These are phyloP conservation scores for Epizoanthus illoricatus DNA, from an alignment of 92 coral and sea anemone species.

Conservation along the genomic window DNA sequence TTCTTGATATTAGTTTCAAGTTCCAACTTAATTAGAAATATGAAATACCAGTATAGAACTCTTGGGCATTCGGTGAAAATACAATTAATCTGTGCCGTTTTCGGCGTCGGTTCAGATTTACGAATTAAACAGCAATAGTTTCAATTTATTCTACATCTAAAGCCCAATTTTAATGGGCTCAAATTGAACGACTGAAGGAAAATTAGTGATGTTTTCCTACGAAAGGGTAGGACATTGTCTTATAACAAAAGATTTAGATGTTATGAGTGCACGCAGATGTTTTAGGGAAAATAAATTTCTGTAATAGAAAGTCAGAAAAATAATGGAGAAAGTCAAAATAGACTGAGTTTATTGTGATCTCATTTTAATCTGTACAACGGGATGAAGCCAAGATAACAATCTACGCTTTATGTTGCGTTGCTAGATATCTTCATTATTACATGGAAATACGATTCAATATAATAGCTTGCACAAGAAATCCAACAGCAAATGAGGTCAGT, in stretches of 20 bases:
- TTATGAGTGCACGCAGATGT: slow-evolving; percentile 12
- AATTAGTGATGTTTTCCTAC: slow-evolving; percentile 35
- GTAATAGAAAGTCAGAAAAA: slow-evolving; percentile 5
- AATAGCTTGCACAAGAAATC: too few species aligned
- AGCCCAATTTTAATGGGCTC: not conserved
- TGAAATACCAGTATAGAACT: not conserved
- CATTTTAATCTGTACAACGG: slow-evolving; percentile 31
- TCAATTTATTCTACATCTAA: not conserved
- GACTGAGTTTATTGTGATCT: slow-evolving; percentile 21
- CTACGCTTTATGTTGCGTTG: slow-evolving; percentile 12
- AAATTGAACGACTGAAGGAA: slow-evolving; percentile 29
- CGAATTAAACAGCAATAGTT: not conserved
- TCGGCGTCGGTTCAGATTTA: too few species aligned
- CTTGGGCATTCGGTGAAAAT: too few species aligned
- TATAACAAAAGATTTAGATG: slow-evolving; percentile 9
- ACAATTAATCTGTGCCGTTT: too few species aligned
- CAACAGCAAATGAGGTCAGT: not conserved
- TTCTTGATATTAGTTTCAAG: slow-evolving; percentile 10
- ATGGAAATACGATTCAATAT: slow-evolving; percentile 5
- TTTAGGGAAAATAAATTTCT: not conserved
- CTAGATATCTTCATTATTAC: slow-evolving; percentile 21
- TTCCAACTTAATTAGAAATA: slow-evolving; percentile 27
- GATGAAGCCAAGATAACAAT: slow-evolving; percentile 18
- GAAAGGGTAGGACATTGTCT: slow-evolving; percentile 17
- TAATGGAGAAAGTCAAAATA: slow-evolving; percentile 20